Evolutionary conservation across 2,888 invertebrate genomes (phyloP), one percentile per base, ranked within the genome.

Genomic region (Phyllotreta cruciferae): DNA sequence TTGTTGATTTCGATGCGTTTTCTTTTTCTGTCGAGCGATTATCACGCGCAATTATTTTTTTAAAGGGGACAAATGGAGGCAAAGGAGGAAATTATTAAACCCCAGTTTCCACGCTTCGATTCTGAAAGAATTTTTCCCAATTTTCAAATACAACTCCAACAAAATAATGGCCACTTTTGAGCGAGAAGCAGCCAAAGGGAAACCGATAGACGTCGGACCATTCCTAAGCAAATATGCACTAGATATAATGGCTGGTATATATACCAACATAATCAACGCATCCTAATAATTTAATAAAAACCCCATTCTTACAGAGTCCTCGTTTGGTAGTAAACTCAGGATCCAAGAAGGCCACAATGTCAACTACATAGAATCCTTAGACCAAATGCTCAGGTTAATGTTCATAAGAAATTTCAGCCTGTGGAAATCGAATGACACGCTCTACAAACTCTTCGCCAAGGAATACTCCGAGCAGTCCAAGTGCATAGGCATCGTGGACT

Each of bases 401-500:
- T 14, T 4, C 8, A 24, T 47, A 5, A 11, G 24, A 47, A 47
- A 47, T 6, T 47, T 47, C 10, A 14, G 24, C 6, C 10, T 47
- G 1, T 47, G 47, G 47, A 47, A 47, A 47, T 8, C 10, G 7
- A 7, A 9, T 4, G 47, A 47, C 6, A 9, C 11, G 9, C 24
- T 24, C 5, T 47, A 9, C n/a, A 47, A 14, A 47, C n/a, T 47
- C 9, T 47, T 47, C 6, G 47, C 47, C 6, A 47, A 47, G 24
- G 47, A 47, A 47, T 47, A 47, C n/a, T 6, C 6, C 5, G 47
- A 13, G 34, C 47, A 47, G 34, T 8, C 7, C 3, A 34, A 24
- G 6, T 24, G 24, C 3, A 5, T 47, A 24, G 14, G 8, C 6
- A 14, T 47, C n/a, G 8, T 47, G 34, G 47, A 47, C 9, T 13